phyloP scores from a whole-genome alignment of 2,888 invertebrate species.

The Lepidocyrtinus sp. region DNA sequence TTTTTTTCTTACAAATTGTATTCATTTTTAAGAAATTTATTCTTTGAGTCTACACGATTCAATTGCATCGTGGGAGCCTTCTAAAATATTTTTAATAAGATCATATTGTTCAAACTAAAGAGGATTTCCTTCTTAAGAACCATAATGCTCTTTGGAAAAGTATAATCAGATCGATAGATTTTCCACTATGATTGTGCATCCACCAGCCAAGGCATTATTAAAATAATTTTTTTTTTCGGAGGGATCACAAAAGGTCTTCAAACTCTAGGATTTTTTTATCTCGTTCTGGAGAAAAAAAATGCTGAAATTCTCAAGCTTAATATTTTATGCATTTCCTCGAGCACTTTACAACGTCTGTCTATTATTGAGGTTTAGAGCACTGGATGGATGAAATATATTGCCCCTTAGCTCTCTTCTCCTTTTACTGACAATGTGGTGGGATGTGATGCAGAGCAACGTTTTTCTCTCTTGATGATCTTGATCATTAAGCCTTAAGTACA shows the following conservation, averaged over 20 bases:
- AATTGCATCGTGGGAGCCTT: not conserved
- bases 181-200: not conserved
- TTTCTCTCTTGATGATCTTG: slow-evolving; percentile 35
- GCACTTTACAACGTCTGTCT: not conserved
- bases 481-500: slow-evolving; percentile 32
- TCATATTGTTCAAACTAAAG: not conserved
- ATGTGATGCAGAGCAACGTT: slow-evolving; percentile 27
- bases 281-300: not conserved
- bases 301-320: not conserved
- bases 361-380: not conserved
- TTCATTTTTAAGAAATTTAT: too few relatives aligned
- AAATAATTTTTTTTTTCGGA: not conserved
- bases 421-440: not conserved
- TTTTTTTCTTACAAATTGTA: too few relatives aligned
- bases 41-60: too few relatives aligned
- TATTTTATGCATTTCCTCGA: not conserved
- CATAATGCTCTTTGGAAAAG: not conserved
- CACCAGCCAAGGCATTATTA: not conserved
- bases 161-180: not conserved
- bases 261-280: not conserved
- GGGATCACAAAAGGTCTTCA: not conserved
- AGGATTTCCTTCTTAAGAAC: not conserved
- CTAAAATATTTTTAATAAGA: not conserved
- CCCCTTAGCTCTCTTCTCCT: not conserved
- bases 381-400: not conserved